Base-by-base conservation (phyloP, 2,888 invertebrate genomes). In the Erynnis tages region DNA sequence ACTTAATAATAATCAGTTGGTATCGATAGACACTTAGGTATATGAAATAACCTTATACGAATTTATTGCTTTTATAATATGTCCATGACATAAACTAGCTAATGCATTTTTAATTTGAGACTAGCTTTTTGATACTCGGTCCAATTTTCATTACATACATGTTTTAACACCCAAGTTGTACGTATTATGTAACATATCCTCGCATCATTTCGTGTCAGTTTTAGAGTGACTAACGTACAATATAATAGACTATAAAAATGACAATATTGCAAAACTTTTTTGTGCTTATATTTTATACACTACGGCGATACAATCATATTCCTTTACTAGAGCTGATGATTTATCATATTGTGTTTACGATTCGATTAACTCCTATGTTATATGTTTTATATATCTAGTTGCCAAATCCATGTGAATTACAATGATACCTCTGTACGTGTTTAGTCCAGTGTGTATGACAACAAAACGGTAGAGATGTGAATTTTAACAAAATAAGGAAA, bases 51-150 rank as follows among this genome's bases (percentile, higher is more conserved):
- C 32, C 23, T 23, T 25, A 27, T 34, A 34, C 17, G 21, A 7
- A 23, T 13, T 8, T 47, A 32, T 32, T 11, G 40, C 49, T 41
- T 41, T n/a, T 16, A 17, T 23, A 34, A 32, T 32, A 27, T 27
- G 23, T 34, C 21, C 3, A 21, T 32, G 14, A 30, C 11, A 13
- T 38, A 10, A 38, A 30, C 10, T 16, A 40, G 35, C 13, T 35
- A 50, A 43, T 34, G 14, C 10, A 25, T 19, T 8, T 21, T 48
- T 50, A 61, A 69, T 74, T 82, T 87, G 88, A 89, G 88, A 88
- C 88, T 88, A 88, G 88, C 87, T 79, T 79, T 84, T 86, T 83
- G 67, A 73, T 67, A 67, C 67, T 72, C 79, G 84, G 84, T 82
- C 77, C 63, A 14, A 21, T 59, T 57, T 54, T 43, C 43, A 54